These are phyloP conservation scores for Grallaria varia DNA, from an alignment of 2,113 vertebrate genomes.

Conservation along the genomic window DNA sequence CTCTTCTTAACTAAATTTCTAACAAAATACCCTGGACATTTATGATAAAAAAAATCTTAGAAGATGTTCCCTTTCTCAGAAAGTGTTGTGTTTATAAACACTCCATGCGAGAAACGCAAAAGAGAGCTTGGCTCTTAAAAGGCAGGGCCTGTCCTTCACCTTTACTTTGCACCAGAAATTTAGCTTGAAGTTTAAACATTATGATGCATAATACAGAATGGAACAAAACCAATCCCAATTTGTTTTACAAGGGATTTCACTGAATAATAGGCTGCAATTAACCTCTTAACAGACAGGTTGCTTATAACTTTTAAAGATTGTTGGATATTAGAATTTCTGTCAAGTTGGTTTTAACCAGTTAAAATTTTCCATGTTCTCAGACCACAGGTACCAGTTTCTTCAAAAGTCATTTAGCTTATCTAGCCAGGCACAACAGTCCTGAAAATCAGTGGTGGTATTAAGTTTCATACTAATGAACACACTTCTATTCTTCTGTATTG, in stretches of 20 bases:
- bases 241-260: not conserved
- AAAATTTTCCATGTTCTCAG: not conserved
- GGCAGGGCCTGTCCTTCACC: not conserved
- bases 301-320: not conserved
- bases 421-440: not conserved
- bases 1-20: not conserved
- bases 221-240: not conserved
- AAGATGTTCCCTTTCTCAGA: not conserved
- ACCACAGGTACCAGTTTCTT: not conserved
- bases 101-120: not conserved
- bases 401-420: not conserved
- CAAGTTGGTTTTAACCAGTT: not conserved
- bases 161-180: not conserved
- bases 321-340: not conserved
- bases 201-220: not conserved
- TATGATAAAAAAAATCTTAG: not conserved
- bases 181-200: not conserved
- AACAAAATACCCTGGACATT: not conserved
- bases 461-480: not conserved
- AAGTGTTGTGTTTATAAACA: not conserved
- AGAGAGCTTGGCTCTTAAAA: not conserved
- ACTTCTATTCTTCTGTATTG: not conserved
- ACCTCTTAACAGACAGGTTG: not conserved
- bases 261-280: conserved; percentile 3
- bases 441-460: not conserved